These are phyloP conservation scores for Heliconius charithonia DNA, from an alignment of 2,888 invertebrate genomes.

Conservation along the genomic window DNA sequence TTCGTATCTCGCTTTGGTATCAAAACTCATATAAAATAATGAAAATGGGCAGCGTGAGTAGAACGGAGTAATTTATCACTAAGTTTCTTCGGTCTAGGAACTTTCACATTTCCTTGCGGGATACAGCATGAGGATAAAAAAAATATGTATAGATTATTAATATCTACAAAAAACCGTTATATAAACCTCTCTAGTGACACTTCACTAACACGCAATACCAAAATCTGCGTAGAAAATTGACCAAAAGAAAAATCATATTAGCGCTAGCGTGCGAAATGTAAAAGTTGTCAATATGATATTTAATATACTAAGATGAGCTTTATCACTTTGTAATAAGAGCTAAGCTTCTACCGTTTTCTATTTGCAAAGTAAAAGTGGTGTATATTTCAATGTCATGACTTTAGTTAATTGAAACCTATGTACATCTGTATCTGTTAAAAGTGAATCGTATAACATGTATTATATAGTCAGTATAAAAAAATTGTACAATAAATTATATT, in stretches of 20 bases:
- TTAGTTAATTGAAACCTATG: slow-evolving; percentile 8
- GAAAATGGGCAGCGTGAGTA: too few relatives aligned
- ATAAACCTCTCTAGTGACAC: not conserved
- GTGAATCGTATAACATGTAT: not conserved
- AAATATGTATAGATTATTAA: not conserved
- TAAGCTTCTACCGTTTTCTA: slow-evolving; percentile 55
- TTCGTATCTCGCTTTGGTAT: too few relatives aligned
- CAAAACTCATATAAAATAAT: too few relatives aligned
- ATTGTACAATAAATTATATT: not conserved
- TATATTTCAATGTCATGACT: slow-evolving; percentile 37
- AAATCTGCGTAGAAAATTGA: slow-evolving; percentile 51
- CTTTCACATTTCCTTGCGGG: not conserved
- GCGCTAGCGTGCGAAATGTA: slow-evolving; percentile 63
- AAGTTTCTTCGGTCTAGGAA: too few relatives aligned
- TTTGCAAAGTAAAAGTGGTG: slow-evolving; percentile 72
- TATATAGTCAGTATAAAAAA: not conserved
- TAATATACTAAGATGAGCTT: not conserved
- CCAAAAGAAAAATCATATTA: slow-evolving; percentile 60
- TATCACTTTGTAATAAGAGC: slow-evolving; percentile 12
- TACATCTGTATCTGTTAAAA: not conserved
- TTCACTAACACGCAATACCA: slow-evolving; percentile 1
- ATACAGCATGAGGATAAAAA: not conserved
- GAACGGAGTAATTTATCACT: too few relatives aligned
- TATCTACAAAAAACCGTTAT: not conserved
- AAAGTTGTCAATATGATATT: slow-evolving; percentile 59